phyloP scores from a whole-genome alignment of 2,797 vertebrate species.

The Spondyliosoma cantharus region DNA sequence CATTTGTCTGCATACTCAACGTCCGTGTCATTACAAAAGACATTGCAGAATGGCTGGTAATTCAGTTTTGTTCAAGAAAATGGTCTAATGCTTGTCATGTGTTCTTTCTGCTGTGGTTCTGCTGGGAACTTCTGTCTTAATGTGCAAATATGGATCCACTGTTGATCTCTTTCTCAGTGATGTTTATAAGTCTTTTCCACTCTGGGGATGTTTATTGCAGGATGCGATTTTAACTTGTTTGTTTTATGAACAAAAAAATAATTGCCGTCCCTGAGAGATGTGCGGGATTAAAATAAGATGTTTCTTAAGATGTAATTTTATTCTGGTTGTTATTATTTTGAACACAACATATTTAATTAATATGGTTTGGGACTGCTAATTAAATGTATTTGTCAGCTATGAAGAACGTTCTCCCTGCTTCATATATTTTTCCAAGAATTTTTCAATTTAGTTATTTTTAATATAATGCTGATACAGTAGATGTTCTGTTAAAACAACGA shows the following conservation, averaged over 20 bases:
- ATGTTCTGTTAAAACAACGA: background rate
- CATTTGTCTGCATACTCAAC: slow-evolving; percentile 53
- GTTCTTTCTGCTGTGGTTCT: background rate
- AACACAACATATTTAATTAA: slow-evolving; percentile 19
- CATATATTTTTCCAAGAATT: background rate
- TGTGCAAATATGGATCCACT: slow-evolving; percentile 14
- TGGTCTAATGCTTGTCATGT: slow-evolving; percentile 17
- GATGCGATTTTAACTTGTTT: slow-evolving; percentile 4
- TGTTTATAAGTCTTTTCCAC: slow-evolving; percentile 9
- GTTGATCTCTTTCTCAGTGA: slow-evolving; percentile 10
- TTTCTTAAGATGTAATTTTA: slow-evolving; percentile 21
- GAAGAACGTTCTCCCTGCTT: slow-evolving; percentile 6
- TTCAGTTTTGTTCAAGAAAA: slow-evolving; percentile 41
- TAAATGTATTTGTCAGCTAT: slow-evolving; percentile 22
- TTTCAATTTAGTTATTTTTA: background rate
- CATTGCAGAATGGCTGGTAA: slow-evolving; percentile 43
- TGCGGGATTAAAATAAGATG: slow-evolving; percentile 21
- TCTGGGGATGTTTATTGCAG: background rate
- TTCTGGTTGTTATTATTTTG: slow-evolving; percentile 17
- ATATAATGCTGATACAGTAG: background rate
- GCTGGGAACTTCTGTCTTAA: background rate
- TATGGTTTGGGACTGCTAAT: slow-evolving; percentile 8
- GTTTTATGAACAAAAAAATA: background rate
- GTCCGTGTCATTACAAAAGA: slow-evolving; percentile 59
- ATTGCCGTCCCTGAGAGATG: slow-evolving; percentile 28